Evolutionary conservation across 2,888 invertebrate species (phyloP).

Genomic region (Eristalis tenax): DNA sequence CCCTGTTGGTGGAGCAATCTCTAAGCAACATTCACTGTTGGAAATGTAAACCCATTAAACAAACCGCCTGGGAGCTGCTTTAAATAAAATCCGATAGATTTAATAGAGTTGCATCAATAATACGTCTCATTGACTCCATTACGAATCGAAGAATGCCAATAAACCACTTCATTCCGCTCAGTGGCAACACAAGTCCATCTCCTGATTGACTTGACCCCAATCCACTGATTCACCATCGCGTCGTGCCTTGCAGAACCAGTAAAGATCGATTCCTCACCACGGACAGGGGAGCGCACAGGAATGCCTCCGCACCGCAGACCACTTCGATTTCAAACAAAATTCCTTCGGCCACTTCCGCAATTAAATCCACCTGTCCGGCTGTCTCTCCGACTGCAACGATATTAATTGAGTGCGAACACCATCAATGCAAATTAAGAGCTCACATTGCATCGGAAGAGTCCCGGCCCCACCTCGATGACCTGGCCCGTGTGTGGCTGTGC

Average conservation of each 20-base stretch:
- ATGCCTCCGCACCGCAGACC: not conserved
- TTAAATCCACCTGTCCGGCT: constrained; percentile 53
- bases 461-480: constrained; percentile 45
- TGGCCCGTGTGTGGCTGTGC: not conserved
- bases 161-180: not conserved
- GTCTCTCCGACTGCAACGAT: constrained; percentile 49
- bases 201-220: not conserved
- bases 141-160: not conserved
- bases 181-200: not conserved
- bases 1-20: too few relatives aligned
- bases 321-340: not conserved
- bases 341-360: constrained; percentile 51
- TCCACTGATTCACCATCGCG: not conserved
- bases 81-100: too few relatives aligned
- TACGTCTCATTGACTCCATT: not conserved
- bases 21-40: too few relatives aligned
- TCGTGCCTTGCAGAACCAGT: not conserved
- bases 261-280: not conserved
- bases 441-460: constrained; percentile 39
- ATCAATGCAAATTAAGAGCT: constrained; percentile 70
- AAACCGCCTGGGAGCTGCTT: too few relatives aligned
- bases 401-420: constrained; percentile 70
- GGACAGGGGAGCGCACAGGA: not conserved
- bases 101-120: too few relatives aligned
- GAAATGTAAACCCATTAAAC: too few relatives aligned